Base-by-base conservation (phyloP, 2,888 invertebrate genomes). In the Osedax frankpressi region DNA sequence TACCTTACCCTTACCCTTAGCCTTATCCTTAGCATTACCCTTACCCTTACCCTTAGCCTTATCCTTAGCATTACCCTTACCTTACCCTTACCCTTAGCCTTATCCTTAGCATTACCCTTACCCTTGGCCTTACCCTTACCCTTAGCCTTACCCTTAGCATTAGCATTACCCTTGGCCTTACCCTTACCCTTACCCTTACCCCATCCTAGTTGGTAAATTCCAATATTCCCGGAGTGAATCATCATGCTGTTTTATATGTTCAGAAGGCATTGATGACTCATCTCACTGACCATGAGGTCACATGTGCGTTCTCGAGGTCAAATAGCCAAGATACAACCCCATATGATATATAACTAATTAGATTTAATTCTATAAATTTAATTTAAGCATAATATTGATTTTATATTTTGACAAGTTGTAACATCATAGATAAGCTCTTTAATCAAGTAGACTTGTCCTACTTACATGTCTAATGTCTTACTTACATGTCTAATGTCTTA, bases 221-320 rank as follows among this genome's bases (percentile, higher is more conserved):
- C 0, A 93, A 92, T 19, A 93, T 95, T 79, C 89, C 92, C 70
- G 93, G 96, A 6, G 92, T 98, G 72, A 92, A 92, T 63, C 89
- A 90, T 76, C 91, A 93, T 79, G 94, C 96, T 0, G 93, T 95
- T 6, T 89, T 89, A 78, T 97, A 96, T 86, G 92, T 98, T 72
- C 91, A 95, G 81, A 89, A 89, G 77, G 93, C 94, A 70, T 86
- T 98, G 73, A 86, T 95, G 78, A 93, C 94, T 0, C 91, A 91
- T 73, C 89, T 91, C 81, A 91, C 92, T 27, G 94, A 95, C 86
- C 91, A 93, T 0, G 95, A 98, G 86, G 96, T 97, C 0, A 93
- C 94, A 1, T 93, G 93, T n/a, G 90, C 91, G 75, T 96, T 96
- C 86, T 94, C 96, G 0, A 87, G 93, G 76, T 83, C 75, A 75